Evolutionary conservation across 2,797 vertebrate species (phyloP).

Genomic region (Astyanax mexicanus): DNA sequence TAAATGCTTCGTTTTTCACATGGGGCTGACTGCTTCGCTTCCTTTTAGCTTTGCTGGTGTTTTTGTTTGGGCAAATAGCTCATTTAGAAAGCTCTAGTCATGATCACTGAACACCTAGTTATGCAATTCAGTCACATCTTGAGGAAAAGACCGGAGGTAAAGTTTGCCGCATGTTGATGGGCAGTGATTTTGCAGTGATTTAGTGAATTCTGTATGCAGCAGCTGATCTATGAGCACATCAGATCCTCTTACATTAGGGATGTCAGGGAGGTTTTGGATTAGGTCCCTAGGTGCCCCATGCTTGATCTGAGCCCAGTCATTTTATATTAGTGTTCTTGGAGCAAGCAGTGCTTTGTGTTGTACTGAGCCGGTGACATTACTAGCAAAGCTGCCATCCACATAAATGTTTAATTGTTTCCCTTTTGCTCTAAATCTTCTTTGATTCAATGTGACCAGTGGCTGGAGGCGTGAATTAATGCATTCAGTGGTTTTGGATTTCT

Average conservation of each 20-base stretch:
- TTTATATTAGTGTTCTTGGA: slow-evolving; percentile 1
- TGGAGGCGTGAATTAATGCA: slow-evolving; percentile 39
- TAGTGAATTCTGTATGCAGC: not conserved
- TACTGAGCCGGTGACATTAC: not conserved
- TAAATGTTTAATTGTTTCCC: slow-evolving; percentile 24
- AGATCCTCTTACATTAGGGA: not conserved
- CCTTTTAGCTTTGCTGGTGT: slow-evolving; percentile 42
- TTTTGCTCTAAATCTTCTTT: slow-evolving; percentile 42
- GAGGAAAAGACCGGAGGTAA: not conserved
- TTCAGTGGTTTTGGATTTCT: slow-evolving; percentile 1
- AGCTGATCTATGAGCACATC: not conserved
- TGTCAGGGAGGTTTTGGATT: slow-evolving; percentile 1
- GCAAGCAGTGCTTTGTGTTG: slow-evolving; percentile 8
- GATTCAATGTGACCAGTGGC: slow-evolving; percentile 56
- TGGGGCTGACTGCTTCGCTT: slow-evolving; percentile 25
- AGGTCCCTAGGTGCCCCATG: not conserved
- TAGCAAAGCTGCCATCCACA: not conserved
- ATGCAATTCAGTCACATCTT: not conserved
- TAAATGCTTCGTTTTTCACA: slow-evolving; percentile 41
- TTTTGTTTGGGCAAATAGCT: slow-evolving; percentile 30
- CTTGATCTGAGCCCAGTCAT: slow-evolving; percentile 6
- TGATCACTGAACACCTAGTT: not conserved
- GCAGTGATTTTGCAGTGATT: not conserved
- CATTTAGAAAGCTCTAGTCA: not conserved
- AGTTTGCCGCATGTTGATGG: not conserved